Evolutionary conservation across 92 coral and sea anemone species (phyloP).

Genomic region (Palythoa grandis): DNA sequence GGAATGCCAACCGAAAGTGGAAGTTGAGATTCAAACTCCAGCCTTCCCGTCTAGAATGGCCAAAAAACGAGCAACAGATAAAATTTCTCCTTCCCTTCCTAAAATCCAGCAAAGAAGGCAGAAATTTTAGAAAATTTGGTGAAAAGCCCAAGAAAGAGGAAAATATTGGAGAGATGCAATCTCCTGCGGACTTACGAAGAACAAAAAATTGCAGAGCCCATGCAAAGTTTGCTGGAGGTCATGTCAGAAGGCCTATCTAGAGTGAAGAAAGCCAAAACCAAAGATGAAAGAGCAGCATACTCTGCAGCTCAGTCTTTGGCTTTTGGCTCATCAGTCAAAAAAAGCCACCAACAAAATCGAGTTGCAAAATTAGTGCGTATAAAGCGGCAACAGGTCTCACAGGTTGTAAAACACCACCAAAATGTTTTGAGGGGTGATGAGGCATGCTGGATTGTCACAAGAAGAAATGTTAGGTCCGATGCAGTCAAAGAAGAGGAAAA

Average conservation of each 20-base stretch:
- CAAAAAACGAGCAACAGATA: too few species aligned
- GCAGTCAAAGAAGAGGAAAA: conserved; percentile 37
- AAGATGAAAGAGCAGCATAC: too few species aligned
- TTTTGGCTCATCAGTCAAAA: conserved; percentile 31
- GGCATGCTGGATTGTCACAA: conserved; percentile 18
- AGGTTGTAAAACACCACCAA: conserved; percentile 6
- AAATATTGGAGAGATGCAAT: conserved; percentile 18
- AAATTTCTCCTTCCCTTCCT: too few species aligned
- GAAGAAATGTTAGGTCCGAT: conserved; percentile 37
- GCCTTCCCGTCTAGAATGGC: too few species aligned
- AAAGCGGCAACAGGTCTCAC: too few species aligned
- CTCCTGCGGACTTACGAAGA: conserved; percentile 24
- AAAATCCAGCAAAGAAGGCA: too few species aligned
- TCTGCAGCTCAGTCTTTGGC: too few species aligned
- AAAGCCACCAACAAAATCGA: conserved; percentile 13
- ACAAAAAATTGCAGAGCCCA: conserved; percentile 2
- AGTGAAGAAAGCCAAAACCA: too few species aligned
- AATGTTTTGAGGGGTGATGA: conserved; percentile 13
- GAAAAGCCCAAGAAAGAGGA: too few species aligned
- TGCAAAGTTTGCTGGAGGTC: conserved; percentile 36
- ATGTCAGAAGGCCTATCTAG: conserved; percentile 35
- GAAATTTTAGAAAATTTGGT: too few species aligned
- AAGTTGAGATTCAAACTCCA: too few species aligned
- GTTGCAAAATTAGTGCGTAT: too few species aligned
- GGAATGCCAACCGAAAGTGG: conserved; percentile 2